A percentile compares a stretch with the other conserved stretches of the same genome.
Conservation (phyloP, 2,113 vertebrate species). For the Willisornis vidua region DNA sequence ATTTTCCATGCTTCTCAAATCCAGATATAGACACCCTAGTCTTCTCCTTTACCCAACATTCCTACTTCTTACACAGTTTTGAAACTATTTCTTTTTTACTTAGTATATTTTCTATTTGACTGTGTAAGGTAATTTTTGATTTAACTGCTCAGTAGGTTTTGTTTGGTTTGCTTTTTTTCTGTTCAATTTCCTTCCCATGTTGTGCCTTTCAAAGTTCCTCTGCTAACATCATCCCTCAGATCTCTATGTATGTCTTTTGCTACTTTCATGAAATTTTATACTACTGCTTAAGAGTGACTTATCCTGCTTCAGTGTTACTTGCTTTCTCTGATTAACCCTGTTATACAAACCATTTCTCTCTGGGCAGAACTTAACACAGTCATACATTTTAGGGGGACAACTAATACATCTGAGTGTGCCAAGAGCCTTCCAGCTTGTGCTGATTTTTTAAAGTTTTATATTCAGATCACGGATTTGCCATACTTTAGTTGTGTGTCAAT, state of each 20-base stretch:
- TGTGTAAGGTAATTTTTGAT: constrained; percentile 17
- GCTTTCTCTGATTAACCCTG: background rate
- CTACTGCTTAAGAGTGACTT: background rate
- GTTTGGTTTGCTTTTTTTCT: background rate
- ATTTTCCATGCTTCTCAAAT: background rate
- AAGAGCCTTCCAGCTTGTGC: constrained; percentile 14
- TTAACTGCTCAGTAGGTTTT: background rate
- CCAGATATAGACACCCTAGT: background rate
- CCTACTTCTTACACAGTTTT: background rate
- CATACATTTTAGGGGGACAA: background rate
- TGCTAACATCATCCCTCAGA: background rate
- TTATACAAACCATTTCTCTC: background rate
- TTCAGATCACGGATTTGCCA: constrained; percentile 43
- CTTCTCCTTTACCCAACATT: background rate
- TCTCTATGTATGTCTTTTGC: background rate
- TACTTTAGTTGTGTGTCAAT: background rate
- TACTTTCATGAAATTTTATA: background rate
- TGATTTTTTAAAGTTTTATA: constrained; percentile 37
- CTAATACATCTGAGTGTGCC: background rate
- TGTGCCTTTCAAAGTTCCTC: background rate
- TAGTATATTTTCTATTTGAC: background rate
- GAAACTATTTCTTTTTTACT: background rate
- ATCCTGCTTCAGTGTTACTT: background rate
- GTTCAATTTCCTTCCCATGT: background rate
- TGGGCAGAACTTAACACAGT: background rate